Evolutionary conservation across 2,113 vertebrate genomes (phyloP), one percentile per base, ranked within the genome.

Genomic region (Oryzias melastigma): DNA sequence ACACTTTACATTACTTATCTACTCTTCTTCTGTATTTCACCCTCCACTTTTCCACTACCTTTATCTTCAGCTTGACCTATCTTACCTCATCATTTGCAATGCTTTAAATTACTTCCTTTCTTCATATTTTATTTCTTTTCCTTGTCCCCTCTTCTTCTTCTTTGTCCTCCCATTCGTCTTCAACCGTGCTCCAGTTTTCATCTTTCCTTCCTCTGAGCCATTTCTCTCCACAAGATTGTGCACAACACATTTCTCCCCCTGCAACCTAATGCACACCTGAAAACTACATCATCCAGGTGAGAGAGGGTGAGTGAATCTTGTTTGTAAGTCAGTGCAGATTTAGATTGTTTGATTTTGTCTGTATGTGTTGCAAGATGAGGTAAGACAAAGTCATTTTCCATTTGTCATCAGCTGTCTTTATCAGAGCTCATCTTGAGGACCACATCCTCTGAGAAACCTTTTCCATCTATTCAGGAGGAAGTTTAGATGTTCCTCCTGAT

Each of bases 1-100:
- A 67, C 79, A 62, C 68, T n/a, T 69, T 61, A 57, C 55, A 25
- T 76, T 69, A 65, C 72, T 77, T 60, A 79, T 80, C 54, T 67
- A 52, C 66, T 62, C 64, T 72, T 41, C 58, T 62, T 66, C 56
- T 64, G 49, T 72, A 58, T 62, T 60, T 74, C 42, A 46, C 63
- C 66, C 69, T 83, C 79, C 72, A 71, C 77, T 58, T n/a, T n/a
- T n/a, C 67, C 50, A 58, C 62, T 57, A 25, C 56, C 59, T 19
- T 71, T 58, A 60, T 60, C 62, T 70, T 18, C 66, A 5, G 52
- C 45, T 73, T 64, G 73, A 66, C 77, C 71, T 27, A 61, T 78
- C 65, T 35, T 14, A 62, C 79, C 75, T 69, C 72, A 70, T 68
- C 67, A 60, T 35, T 35, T 8, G 35, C 50, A 68, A 58, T 65